Base-by-base conservation (phyloP, 1,140 invertebrate species). In the Scaptomyza hsui region DNA sequence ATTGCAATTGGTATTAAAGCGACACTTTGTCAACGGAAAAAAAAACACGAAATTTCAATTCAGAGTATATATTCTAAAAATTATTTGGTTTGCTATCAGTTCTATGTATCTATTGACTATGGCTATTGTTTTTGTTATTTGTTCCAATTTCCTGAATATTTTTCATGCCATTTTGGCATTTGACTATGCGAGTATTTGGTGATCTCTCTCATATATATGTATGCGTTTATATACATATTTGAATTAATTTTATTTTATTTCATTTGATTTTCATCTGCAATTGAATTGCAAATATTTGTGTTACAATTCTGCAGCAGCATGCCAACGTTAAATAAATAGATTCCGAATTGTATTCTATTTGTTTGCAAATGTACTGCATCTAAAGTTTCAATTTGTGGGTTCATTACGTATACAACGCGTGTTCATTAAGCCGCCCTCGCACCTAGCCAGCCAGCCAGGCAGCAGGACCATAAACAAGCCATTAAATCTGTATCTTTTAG, bases 221-320 rank as follows among this genome's bases (percentile, higher is more conserved):
- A 9, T 9, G 26, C n/a, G 3, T 37, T 12, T 60, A 16, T 39
- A 55, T 12, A 47, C 70, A 39, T 53, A 53, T 71, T 72, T 74
- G 48, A 47, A 48, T 48, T 24, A 70, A 71, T 79, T 78, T 72
- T 68, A 60, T 78, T 78, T 78, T 26, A 62, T 77, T 86, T 76
- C 26, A 51, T 65, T 70, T 64, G 49, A 57, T 65, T 67, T 68
- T 57, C 45, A 47, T 39, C 39, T 75, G 74, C 82, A 85, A 88
- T 86, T 86, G 81, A 86, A 85, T 85, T 85, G 77, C 77, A 86
- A 85, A 88, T 86, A 83, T 83, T 78, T 83, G 61, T 35, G 60
- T 72, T 67, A 83, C 72, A 75, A 79, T 76, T 77, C 71, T 41
- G 51, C 61, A 62, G 51, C 61, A 62, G 68, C 57, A 63, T 74